A percentile compares a stretch with the other conserved stretches of the same genome.
Evolutionary conservation across 2,797 vertebrate species (phyloP).

Genomic region (Mareca penelope): DNA sequence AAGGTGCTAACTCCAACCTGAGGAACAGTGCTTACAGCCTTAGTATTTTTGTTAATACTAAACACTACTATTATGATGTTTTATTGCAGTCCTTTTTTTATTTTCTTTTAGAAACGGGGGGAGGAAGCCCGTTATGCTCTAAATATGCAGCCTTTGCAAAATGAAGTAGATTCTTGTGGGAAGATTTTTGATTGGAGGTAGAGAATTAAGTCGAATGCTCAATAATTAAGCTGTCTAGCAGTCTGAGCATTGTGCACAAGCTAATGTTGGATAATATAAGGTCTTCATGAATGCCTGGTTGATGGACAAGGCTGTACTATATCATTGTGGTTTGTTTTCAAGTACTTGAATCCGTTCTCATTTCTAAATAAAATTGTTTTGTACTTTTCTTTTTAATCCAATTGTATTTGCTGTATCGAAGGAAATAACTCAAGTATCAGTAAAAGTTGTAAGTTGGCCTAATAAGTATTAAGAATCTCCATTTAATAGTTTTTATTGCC

Average conservation of each 20-base stretch:
- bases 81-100: neutral
- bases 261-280: neutral
- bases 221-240: neutral
- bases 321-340: neutral
- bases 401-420: neutral
- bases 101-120: neutral
- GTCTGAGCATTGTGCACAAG: neutral
- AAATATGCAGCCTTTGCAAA: neutral
- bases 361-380: neutral
- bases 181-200: neutral
- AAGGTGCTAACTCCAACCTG: conserved; percentile 27
- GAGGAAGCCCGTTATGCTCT: accelerated
- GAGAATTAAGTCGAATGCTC: neutral
- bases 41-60: neutral
- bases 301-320: neutral
- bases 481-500: neutral
- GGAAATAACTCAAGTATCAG: neutral
- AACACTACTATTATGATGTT: neutral
- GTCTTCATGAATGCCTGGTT: neutral
- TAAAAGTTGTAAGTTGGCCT: neutral
- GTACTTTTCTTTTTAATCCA: neutral
- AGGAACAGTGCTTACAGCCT: neutral
- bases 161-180: neutral
- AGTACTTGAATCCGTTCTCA: neutral
- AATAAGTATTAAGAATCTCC: neutral